phyloP scores from a whole-genome alignment of 1,140 invertebrate species.

The Gonioctena quinquepunctata region DNA sequence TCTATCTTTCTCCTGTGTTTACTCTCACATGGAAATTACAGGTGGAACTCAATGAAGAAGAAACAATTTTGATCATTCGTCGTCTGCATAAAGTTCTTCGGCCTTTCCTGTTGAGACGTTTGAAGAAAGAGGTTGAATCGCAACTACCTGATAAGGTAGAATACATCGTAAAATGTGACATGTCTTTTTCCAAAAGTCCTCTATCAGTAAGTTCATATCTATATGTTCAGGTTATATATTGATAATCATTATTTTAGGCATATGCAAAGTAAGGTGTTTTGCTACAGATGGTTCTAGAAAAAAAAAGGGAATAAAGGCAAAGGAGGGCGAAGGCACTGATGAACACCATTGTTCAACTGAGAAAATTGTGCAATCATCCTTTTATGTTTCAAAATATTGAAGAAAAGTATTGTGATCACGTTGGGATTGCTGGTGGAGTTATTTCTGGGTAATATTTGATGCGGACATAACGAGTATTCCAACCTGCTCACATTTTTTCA shows the following conservation, averaged over 20 bases:
- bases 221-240: too few relatives aligned
- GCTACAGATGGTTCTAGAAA: slow-evolving; percentile 94
- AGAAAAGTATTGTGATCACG: slow-evolving; percentile 93
- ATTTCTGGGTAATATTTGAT: slow-evolving; percentile 71
- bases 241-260: slow-evolving; percentile 63
- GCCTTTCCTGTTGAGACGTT: slow-evolving; percentile 70
- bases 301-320: slow-evolving; percentile 94
- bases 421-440: slow-evolving; percentile 71
- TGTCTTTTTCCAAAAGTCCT: slow-evolving; percentile 93
- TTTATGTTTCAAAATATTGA: slow-evolving; percentile 99
- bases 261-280: slow-evolving; percentile 96
- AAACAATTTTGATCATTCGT: slow-evolving; percentile 61
- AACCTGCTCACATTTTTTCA: too few relatives aligned
- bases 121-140: slow-evolving; percentile 91
- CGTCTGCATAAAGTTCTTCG: slow-evolving; percentile 68
- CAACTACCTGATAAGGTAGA: slow-evolving; percentile 99
- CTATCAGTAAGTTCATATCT: slow-evolving; percentile 63
- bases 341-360: slow-evolving; percentile 98
- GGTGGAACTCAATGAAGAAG: slow-evolving; percentile 64
- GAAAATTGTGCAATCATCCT: slow-evolving; percentile 99
- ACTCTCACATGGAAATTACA: slow-evolving; percentile 20
- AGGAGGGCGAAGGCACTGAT: slow-evolving; percentile 94
- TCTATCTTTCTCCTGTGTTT: too few relatives aligned
- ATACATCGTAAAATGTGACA: slow-evolving; percentile 99
- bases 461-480: too few relatives aligned